Conservation (phyloP, 2,113 vertebrate genomes). For the Myiagra hebetior region DNA sequence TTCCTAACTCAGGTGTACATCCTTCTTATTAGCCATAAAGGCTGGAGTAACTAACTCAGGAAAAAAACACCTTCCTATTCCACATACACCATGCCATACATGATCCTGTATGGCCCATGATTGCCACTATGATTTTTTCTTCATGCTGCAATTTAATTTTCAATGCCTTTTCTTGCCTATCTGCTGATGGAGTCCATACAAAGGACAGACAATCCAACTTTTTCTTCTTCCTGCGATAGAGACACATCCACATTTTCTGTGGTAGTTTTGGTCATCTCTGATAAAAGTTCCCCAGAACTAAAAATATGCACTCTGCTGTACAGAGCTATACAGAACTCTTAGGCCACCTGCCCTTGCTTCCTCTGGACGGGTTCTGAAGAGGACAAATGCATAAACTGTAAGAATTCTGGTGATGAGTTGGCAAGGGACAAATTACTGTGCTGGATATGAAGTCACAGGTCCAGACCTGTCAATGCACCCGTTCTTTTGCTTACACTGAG, state of each 20-base stretch:
- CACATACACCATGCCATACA: not conserved
- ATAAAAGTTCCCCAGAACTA: not conserved
- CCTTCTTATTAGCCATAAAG: not conserved
- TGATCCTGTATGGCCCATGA: too few relatives aligned
- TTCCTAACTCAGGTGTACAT: not conserved
- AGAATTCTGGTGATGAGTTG: not conserved
- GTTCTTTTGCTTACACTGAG: not conserved
- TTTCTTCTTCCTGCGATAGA: not conserved
- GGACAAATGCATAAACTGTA: not conserved
- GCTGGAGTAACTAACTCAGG: not conserved
- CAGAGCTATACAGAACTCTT: not conserved
- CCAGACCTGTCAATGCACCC: not conserved
- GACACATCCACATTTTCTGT: not conserved
- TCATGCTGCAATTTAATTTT: not conserved
- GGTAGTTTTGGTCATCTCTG: not conserved
- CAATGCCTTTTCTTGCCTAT: not conserved
- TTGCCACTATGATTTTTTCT: not conserved
- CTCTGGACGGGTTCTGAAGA: not conserved
- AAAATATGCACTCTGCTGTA: not conserved
- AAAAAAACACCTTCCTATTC: not conserved
- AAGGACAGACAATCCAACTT: not conserved
- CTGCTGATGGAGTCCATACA: not conserved
- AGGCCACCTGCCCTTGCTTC: not conserved
- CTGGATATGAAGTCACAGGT: not conserved
- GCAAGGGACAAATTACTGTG: not conserved